These are phyloP conservation scores for Agriopis marginaria DNA, from an alignment of 2,888 invertebrate species.

Conservation along the genomic window DNA sequence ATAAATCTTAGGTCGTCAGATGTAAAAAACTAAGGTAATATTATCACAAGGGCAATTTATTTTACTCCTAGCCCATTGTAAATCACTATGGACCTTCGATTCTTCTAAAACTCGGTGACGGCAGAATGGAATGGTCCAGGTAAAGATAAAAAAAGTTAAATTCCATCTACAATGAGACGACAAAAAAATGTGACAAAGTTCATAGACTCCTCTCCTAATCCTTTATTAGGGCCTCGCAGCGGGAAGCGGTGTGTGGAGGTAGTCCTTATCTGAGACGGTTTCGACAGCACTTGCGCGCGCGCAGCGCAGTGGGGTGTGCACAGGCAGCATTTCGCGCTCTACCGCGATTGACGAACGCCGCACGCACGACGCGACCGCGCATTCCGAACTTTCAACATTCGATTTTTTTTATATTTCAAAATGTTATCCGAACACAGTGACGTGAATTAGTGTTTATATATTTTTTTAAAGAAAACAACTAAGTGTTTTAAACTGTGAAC, in stretches of 20 bases:
- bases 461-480: conserved; percentile 44
- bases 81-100: conserved; percentile 38
- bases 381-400: conserved; percentile 58
- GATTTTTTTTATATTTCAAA: conserved; percentile 64
- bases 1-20: not conserved
- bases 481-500: conserved; percentile 51
- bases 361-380: conserved; percentile 70
- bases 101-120: conserved; percentile 27
- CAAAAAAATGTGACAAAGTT: conserved; percentile 72
- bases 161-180: conserved; percentile 59
- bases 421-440: conserved; percentile 77
- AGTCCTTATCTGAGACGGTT: conserved; percentile 78
- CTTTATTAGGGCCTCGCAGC: conserved; percentile 74
- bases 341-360: conserved; percentile 67
- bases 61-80: conserved; percentile 35
- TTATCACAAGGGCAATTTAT: conserved; percentile 31
- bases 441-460: conserved; percentile 59
- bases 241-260: conserved; percentile 58
- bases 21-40: conserved; percentile 24
- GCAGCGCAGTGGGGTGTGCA: conserved; percentile 69
- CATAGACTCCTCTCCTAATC: conserved; percentile 62
- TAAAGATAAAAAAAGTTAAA: conserved; percentile 56
- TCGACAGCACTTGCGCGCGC: conserved; percentile 60
- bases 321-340: conserved; percentile 67
- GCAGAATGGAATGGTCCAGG: conserved; percentile 52